Base-by-base conservation (phyloP, 37 sponge, comb jelly and placozoan genomes). In the Haliclona indistincta region DNA sequence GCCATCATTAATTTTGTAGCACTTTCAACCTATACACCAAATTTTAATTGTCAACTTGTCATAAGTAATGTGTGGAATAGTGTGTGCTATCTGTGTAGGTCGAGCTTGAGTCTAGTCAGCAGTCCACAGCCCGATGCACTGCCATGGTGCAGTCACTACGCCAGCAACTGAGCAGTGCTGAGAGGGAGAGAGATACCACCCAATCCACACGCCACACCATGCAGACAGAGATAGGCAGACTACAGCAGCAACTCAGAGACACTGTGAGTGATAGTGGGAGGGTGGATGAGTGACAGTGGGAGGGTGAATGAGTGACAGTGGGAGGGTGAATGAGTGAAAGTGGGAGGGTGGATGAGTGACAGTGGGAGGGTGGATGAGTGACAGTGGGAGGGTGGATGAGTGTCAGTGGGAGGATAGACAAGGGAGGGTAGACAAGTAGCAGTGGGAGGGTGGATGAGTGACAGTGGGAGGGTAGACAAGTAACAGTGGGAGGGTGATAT, bases 31-130 rank as follows among this genome's bases (percentile, higher is more conserved):
- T n/a, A 58, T 25, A 6, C 7, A 58, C n/a, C 11, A 58, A 25
- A 58, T 20, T 58, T 25, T 58, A 25, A 58, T 6, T 58, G 60
- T 58, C 7, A 11, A 47, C 15, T 58, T 58, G 7, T 25, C n/a
- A n/a, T n/a, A n/a, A n/a, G n/a, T n/a, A n/a, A n/a, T n/a, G n/a
- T n/a, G n/a, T n/a, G n/a, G n/a, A n/a, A n/a, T n/a, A n/a, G n/a
- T n/a, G n/a, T n/a, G n/a, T n/a, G n/a, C n/a, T n/a, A n/a, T n/a
- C n/a, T n/a, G 5, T 73, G 17, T 58, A 86, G 86, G 10, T 4
- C 45, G 86, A 86, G 45, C 15, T 79, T 49, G 86, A 79, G 51
- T n/a, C 17, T 7, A 43, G 56, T 37, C 82, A 79, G 22, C 71
- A 70, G 54, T 54, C 54, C 22, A 34, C 55, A 54, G 82, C 81